Percentiles rank a stretch among this genome's conserved stretches.
Evolutionary conservation across 1,140 invertebrate genomes (phyloP).

Genomic region (Drosophila rufa): DNA sequence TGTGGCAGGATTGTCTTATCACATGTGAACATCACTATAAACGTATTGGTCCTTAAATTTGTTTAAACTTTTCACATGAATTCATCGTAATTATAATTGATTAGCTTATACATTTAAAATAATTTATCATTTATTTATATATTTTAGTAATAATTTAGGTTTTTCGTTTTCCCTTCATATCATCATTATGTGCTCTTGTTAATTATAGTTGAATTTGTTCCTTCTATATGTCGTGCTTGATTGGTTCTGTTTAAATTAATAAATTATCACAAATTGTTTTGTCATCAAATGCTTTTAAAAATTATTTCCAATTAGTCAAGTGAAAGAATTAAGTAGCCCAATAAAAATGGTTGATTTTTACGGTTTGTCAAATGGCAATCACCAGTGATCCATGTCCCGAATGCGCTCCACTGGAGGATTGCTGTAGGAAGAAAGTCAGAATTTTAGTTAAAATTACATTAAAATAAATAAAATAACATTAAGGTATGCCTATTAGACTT

Average conservation of each 20-base stretch:
- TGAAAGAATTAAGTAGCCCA: slow-evolving; percentile 34
- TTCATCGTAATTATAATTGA: slow-evolving; percentile 35
- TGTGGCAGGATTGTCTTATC: slow-evolving; percentile 72
- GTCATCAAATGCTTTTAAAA: slow-evolving; percentile 36
- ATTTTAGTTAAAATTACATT: neutral
- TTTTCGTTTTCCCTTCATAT: slow-evolving; percentile 37
- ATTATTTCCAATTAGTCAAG: slow-evolving; percentile 53
- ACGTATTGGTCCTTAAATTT: slow-evolving; percentile 20
- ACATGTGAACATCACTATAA: slow-evolving; percentile 74
- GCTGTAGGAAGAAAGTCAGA: slow-evolving; percentile 21
- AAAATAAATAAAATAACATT: too few relatives aligned
- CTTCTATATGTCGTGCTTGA: slow-evolving; percentile 29
- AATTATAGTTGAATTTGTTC: slow-evolving; percentile 45
- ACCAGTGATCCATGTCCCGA: slow-evolving; percentile 84
- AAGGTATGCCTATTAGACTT: too few relatives aligned
- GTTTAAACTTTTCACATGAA: slow-evolving; percentile 15
- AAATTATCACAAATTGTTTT: slow-evolving; percentile 83
- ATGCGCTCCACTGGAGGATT: slow-evolving; percentile 82
- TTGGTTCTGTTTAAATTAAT: slow-evolving; percentile 59
- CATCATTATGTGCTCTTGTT: slow-evolving; percentile 56
- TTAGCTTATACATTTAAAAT: slow-evolving; percentile 65
- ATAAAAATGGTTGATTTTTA: slow-evolving; percentile 44
- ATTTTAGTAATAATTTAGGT: slow-evolving; percentile 30
- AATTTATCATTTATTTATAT: slow-evolving; percentile 71
- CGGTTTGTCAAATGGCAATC: slow-evolving; percentile 56